These are phyloP conservation scores for Athripsodes cinereus DNA, from an alignment of 2,888 invertebrate genomes.

Conservation along the genomic window DNA sequence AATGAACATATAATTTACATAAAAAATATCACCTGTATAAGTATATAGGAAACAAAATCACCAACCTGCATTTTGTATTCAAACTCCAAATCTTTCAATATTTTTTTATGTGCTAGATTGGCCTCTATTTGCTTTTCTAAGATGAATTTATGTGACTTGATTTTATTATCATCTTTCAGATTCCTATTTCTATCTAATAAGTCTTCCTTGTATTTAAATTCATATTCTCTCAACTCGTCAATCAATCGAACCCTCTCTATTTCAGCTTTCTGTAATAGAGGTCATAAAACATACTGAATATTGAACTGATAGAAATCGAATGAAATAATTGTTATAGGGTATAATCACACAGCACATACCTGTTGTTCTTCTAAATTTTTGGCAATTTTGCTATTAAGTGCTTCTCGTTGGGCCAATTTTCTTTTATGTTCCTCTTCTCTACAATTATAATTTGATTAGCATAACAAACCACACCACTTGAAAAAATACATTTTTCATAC, in stretches of 20 bases:
- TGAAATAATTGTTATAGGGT: too few species aligned
- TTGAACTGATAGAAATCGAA: too few species aligned
- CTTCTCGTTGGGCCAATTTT: constrained; percentile 14
- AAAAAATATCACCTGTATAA: not conserved
- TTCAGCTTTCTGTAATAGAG: constrained; percentile 12
- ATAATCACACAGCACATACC: too few species aligned
- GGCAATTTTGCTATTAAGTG: constrained; percentile 11
- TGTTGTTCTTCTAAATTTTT: constrained; percentile 14
- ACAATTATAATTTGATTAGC: constrained; percentile 5
- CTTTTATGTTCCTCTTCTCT: constrained; percentile 9
- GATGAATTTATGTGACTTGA: constrained; percentile 8
- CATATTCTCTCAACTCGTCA: constrained; percentile 18
- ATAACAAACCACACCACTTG: too few species aligned
- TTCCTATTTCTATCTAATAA: constrained; percentile 2
- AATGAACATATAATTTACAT: too few species aligned
- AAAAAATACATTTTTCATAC: too few species aligned
- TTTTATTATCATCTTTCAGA: constrained; percentile 1
- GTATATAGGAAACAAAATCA: not conserved
- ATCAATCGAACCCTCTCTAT: constrained; percentile 15
- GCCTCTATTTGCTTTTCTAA: constrained; percentile 17
- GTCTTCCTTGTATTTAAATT: constrained; percentile 7
- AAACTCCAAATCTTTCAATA: constrained; percentile 2
- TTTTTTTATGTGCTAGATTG: constrained; percentile 8
- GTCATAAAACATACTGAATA: too few species aligned
- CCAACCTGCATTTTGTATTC: not conserved